These are phyloP conservation scores for Microplitis demolitor DNA, from an alignment of 1,140 invertebrate genomes.

Conservation along the genomic window DNA sequence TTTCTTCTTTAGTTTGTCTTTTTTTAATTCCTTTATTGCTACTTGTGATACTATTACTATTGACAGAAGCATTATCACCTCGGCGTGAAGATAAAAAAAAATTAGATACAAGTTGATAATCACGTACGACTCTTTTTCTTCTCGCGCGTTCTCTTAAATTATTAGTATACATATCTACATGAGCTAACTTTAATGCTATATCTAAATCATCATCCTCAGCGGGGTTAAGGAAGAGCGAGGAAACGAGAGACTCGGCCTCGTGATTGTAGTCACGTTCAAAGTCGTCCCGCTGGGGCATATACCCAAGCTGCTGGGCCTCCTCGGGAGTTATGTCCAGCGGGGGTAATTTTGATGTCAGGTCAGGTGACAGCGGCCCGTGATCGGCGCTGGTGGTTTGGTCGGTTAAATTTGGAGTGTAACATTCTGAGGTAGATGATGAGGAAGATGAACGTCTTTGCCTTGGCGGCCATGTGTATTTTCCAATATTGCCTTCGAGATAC, in stretches of 20 bases:
- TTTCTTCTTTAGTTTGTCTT: slow-evolving; percentile 75
- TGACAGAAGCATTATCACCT: slow-evolving; percentile 33
- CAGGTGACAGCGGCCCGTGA: slow-evolving; percentile 79
- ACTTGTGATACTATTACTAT: not conserved
- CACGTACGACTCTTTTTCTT: slow-evolving; percentile 84
- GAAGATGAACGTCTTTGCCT: slow-evolving; percentile 30
- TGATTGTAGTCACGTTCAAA: slow-evolving; percentile 95
- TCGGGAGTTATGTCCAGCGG: slow-evolving; percentile 79
- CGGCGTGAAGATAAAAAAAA: slow-evolving; percentile 71
- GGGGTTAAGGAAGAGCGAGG: slow-evolving; percentile 75
- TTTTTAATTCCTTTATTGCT: slow-evolving; percentile 61
- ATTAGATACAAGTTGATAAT: slow-evolving; percentile 82
- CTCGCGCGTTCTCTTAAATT: slow-evolving; percentile 83
- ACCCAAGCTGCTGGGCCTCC: slow-evolving; percentile 89
- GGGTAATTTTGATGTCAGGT: slow-evolving; percentile 73
- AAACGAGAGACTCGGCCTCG: slow-evolving; percentile 87
- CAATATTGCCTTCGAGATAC: slow-evolving; percentile 89
- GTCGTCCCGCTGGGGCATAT: slow-evolving; percentile 94
- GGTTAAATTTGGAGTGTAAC: slow-evolving; percentile 62
- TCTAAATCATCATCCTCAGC: slow-evolving; percentile 89
- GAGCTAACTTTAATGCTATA: slow-evolving; percentile 68
- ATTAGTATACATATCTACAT: slow-evolving; percentile 88
- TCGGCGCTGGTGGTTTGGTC: slow-evolving; percentile 80
- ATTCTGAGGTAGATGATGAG: slow-evolving; percentile 66
- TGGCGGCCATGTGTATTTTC: slow-evolving; percentile 80